Evolutionary conservation across 2,888 invertebrate genomes (phyloP).

Genomic region (Diarsia brunnea): DNA sequence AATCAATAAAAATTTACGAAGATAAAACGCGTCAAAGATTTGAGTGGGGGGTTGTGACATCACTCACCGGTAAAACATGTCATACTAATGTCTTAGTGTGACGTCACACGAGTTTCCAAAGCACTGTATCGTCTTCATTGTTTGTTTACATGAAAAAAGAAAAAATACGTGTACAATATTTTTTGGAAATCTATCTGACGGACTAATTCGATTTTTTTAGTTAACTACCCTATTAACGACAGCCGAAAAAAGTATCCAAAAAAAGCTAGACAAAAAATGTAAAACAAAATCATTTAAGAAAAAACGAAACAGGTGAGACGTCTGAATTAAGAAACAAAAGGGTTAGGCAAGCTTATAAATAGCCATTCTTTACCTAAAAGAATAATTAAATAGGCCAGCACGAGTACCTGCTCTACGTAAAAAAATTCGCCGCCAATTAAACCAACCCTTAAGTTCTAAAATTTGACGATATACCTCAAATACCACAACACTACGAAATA

Average conservation of each 20-base stretch:
- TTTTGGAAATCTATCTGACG: too few species aligned
- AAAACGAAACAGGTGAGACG: background rate
- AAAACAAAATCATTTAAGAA: background rate
- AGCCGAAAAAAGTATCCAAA: background rate
- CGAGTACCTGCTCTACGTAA: background rate
- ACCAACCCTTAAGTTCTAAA: background rate
- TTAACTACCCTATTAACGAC: too few species aligned
- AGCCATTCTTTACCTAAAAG: background rate
- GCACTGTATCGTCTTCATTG: too few species aligned
- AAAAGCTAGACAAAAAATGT: background rate
- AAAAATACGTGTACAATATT: too few species aligned
- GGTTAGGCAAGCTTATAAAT: background rate
- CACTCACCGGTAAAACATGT: too few species aligned
- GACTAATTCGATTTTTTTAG: too few species aligned
- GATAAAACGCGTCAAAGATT: too few species aligned
- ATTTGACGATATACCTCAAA: background rate
- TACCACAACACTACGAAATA: background rate
- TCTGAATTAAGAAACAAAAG: background rate
- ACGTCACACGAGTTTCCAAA: too few species aligned
- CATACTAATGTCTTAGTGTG: too few species aligned
- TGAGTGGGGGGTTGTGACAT: too few species aligned
- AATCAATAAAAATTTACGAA: too few species aligned
- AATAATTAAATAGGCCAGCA: background rate
- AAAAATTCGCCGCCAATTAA: background rate
- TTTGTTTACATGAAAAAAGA: too few species aligned